Conservation (phyloP, 2,888 invertebrate species). For the Beris chalybata region DNA sequence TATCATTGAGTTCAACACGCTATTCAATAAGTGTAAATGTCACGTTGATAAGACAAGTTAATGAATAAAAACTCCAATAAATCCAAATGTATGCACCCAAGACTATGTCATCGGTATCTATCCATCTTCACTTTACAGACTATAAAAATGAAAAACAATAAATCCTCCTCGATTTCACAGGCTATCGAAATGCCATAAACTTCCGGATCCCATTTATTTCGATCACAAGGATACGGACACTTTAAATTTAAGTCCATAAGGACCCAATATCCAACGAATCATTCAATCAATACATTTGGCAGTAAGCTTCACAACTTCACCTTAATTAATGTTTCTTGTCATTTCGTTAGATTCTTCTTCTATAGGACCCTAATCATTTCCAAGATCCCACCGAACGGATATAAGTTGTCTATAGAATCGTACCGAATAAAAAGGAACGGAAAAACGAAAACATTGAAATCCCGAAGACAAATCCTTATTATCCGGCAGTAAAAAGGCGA, state of each 20-base stretch:
- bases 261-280: slow-evolving; percentile 20
- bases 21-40: too few species aligned
- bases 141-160: slow-evolving; percentile 7
- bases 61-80: too few species aligned
- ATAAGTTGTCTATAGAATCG: background rate
- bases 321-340: slow-evolving; percentile 25
- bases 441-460: slow-evolving; percentile 18
- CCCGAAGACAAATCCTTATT: slow-evolving; percentile 36
- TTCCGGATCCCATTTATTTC: background rate
- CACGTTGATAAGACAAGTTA: too few species aligned
- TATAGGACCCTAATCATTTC: slow-evolving; percentile 12
- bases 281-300: slow-evolving; percentile 28
- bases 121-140: too few species aligned
- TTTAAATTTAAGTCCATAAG: slow-evolving; percentile 19
- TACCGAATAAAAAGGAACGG: background rate
- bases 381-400: background rate
- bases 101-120: too few species aligned
- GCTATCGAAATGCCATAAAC: background rate
- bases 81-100: too few species aligned
- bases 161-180: slow-evolving; percentile 2
- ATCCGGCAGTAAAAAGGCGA: slow-evolving; percentile 35
- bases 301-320: slow-evolving; percentile 24
- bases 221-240: slow-evolving; percentile 14
- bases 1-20: too few species aligned
- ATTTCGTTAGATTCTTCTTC: background rate